Percentiles rank a stretch among this genome's conserved stretches.
These are phyloP conservation scores for Rattus rattus DNA, from an alignment of 2,113 vertebrate species.

Conservation along the genomic window DNA sequence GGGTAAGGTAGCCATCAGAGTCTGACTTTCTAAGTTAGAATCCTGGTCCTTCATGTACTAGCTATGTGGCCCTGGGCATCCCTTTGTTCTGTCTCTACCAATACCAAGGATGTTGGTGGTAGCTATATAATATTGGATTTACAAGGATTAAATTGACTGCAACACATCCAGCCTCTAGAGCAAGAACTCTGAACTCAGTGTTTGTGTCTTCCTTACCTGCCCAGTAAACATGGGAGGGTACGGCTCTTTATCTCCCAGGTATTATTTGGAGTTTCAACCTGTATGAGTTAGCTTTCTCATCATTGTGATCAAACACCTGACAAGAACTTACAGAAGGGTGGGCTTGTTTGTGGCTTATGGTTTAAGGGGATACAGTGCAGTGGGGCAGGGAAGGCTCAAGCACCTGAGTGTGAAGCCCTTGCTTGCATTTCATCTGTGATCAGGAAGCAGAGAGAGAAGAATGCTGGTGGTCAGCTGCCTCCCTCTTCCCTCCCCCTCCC, in stretches of 20 bases:
- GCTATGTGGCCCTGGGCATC: not conserved
- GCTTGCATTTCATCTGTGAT: not conserved
- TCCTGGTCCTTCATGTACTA: not conserved
- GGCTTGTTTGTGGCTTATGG: not conserved
- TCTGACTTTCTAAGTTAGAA: not conserved
- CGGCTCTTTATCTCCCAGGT: not conserved
- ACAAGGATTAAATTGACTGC: not conserved
- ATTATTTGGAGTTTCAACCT: not conserved
- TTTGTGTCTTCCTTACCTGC: not conserved
- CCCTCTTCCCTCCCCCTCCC: too few species aligned
- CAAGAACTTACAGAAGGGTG: not conserved
- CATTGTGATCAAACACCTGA: not conserved
- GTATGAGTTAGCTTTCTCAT: not conserved
- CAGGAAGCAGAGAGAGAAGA: not conserved
- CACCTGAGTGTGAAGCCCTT: not conserved
- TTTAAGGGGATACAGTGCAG: too few species aligned
- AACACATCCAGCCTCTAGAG: not conserved
- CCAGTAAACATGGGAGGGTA: rapidly evolving
- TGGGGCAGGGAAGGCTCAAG: not conserved
- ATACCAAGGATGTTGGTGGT: not conserved
- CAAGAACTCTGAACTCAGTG: not conserved
- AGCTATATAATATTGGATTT: not conserved
- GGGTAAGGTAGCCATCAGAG: not conserved
- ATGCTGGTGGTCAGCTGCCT: not conserved
- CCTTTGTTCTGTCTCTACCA: not conserved